Base-by-base conservation (phyloP, 2,888 invertebrate species). In the Mongoloraphidia duomilia region DNA sequence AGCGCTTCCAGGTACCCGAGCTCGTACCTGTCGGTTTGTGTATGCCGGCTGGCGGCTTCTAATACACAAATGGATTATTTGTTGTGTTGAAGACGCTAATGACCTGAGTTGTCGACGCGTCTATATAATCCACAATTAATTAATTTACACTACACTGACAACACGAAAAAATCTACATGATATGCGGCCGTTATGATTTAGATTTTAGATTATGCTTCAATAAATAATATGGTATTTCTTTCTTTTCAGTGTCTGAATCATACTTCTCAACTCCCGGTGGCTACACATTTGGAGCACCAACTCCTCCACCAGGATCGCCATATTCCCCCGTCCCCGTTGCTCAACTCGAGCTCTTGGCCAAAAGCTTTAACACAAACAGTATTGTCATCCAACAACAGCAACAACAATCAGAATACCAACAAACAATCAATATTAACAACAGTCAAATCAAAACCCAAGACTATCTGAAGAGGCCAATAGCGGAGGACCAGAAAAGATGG, bases 311-410 rank as follows among this genome's bases (percentile, higher is more conserved):
- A 2, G 72, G 73, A 38, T 80, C 80, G 48, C 80, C 80, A 17
- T 79, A 80, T 66, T 79, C 79, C 42, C 80, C 80, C 2, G 76
- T 79, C 57, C 78, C 80, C 41, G 78, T 80, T 54, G 71, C 80
- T 57, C 81, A 80, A 65, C 67, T 81, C 55, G 82, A 82, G 60
- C 68, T 81, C 54, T 70, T 81, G 57, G 58, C 72, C 59, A 66
- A 71, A 60, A 64, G 71, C 57, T 60, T 64, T 56, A 65, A 64
- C 55, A 67, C 70, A 49, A 69, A 67, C 57, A 65, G 67, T 33
- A 47, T 34, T 34, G 62, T 72, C 36, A 71, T 76, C 59, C 69
- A 72, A 57, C 68, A 64, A 59, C 44, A 44, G n/a, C 36, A 44
- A 36, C 44, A 44, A 26, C 44, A 44, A 34, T 10, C 12, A 35